Percentiles rank a stretch among this genome's conserved stretches.
These are phyloP conservation scores for Linepithema humile DNA, from an alignment of 1,140 invertebrate genomes.

Conservation along the genomic window DNA sequence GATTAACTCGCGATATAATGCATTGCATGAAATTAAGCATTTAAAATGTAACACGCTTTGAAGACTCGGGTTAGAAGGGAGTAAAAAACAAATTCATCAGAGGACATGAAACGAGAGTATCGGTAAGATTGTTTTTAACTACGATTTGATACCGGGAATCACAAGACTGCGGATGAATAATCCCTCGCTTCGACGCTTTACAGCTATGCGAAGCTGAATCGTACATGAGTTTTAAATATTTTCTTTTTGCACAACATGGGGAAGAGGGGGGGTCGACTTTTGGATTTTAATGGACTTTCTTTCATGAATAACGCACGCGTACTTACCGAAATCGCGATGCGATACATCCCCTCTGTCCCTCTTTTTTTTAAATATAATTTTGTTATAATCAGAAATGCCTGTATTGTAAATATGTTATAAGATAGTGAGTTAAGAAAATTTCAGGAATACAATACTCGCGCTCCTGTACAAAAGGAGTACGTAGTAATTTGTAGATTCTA, in stretches of 20 bases:
- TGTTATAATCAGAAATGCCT: conserved; percentile 24
- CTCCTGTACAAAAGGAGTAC: conserved; percentile 36
- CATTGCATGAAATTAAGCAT: conserved; percentile 11
- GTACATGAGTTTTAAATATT: conserved; percentile 7
- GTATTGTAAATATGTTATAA: conserved; percentile 42
- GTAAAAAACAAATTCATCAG: conserved; percentile 25
- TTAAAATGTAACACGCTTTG: conserved; percentile 37
- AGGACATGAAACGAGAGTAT: conserved; percentile 20
- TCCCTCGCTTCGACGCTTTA: not conserved
- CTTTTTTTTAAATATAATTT: conserved; percentile 29
- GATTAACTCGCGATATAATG: conserved; percentile 11
- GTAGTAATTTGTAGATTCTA: conserved; percentile 31
- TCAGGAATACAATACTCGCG: not conserved
- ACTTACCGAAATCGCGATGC: conserved; percentile 16
- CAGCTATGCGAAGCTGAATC: not conserved
- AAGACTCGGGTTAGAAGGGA: conserved; percentile 2
- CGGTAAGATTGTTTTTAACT: conserved; percentile 27
- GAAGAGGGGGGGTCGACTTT: not conserved
- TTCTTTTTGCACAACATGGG: conserved; percentile 14
- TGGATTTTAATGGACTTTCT: conserved; percentile 1
- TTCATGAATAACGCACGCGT: not conserved
- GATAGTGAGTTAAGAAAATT: conserved; percentile 5
- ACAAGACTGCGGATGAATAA: conserved; percentile 63
- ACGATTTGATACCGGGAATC: conserved; percentile 42
- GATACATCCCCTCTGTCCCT: not conserved